Evolutionary conservation across 2,888 invertebrate genomes (phyloP).

Genomic region (Dendrolimus houi): DNA sequence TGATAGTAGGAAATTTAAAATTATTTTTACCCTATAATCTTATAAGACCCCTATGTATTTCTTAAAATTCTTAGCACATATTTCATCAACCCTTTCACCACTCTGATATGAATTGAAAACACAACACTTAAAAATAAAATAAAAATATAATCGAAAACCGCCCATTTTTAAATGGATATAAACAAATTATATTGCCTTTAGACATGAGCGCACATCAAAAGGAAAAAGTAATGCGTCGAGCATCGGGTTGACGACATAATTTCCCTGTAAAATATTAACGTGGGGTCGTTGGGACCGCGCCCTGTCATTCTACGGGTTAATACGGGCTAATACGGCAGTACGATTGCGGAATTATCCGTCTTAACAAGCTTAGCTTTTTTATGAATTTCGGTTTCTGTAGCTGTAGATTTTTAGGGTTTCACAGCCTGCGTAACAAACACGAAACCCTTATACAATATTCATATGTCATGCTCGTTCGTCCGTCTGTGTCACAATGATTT

Average conservation of each 20-base stretch:
- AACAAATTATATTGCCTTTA: conserved; percentile 55
- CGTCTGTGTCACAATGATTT: too few relatives aligned
- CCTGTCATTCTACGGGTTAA: conserved; percentile 61
- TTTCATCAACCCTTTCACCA: not conserved
- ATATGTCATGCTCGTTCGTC: too few relatives aligned
- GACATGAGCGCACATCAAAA: conserved; percentile 65
- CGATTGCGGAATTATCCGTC: conserved; percentile 49
- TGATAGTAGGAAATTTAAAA: too few relatives aligned
- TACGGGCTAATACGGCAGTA: conserved; percentile 46
- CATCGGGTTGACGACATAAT: conserved; percentile 47
- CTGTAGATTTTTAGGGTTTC: too few relatives aligned
- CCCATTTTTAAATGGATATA: conserved; percentile 38
- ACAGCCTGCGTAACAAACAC: too few relatives aligned
- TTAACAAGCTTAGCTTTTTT: conserved; percentile 25
- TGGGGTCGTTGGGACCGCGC: conserved; percentile 42
- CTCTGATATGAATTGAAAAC: not conserved
- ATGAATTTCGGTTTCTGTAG: too few relatives aligned
- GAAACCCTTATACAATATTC: too few relatives aligned
- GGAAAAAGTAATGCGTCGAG: conserved; percentile 62
- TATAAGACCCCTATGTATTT: too few relatives aligned
- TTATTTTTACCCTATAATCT: too few relatives aligned
- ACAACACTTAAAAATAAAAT: conserved; percentile 9
- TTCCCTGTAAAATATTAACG: conserved; percentile 65
- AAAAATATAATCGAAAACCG: conserved; percentile 12
- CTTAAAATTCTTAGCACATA: too few relatives aligned